Evolutionary conservation across 2,888 invertebrate genomes (phyloP).

Genomic region (Pristionchus arcanus): DNA sequence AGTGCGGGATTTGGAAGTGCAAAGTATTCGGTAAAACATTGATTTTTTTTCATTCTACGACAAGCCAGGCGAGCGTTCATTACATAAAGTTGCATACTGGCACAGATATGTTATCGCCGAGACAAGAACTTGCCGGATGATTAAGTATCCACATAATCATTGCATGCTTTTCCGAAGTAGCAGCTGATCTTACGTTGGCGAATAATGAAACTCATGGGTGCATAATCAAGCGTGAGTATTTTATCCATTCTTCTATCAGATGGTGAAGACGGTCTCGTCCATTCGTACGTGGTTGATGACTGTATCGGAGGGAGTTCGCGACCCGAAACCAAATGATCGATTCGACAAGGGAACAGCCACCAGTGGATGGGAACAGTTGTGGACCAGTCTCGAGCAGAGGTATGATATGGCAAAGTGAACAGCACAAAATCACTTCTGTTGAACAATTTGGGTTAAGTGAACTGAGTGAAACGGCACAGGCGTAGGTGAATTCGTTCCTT

Average conservation of each 20-base stretch:
- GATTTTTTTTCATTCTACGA: too few species aligned
- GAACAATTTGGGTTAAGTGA: not conserved
- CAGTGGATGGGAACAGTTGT: constrained; percentile 40
- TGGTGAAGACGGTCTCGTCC: not conserved
- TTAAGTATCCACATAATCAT: too few species aligned
- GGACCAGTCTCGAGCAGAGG: not conserved
- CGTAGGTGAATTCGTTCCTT: too few species aligned
- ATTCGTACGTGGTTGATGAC: not conserved
- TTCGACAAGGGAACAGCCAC: constrained; percentile 39
- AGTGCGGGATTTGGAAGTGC: too few species aligned
- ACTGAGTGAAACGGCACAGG: not conserved
- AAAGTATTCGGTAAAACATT: too few species aligned
- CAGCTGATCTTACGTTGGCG: too few species aligned
- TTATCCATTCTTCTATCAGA: not conserved
- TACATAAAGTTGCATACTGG: too few species aligned
- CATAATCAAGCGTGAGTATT: too few species aligned
- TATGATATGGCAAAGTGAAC: not conserved
- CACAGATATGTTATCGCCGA: too few species aligned
- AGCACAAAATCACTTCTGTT: not conserved
- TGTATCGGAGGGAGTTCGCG: not conserved
- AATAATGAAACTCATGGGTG: not conserved
- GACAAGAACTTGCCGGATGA: too few species aligned
- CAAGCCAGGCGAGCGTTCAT: too few species aligned
- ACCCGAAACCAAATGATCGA: constrained; percentile 12
- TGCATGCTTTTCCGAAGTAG: too few species aligned